These are phyloP conservation scores for Catocala fraxini DNA, from an alignment of 2,888 invertebrate species.

Conservation along the genomic window DNA sequence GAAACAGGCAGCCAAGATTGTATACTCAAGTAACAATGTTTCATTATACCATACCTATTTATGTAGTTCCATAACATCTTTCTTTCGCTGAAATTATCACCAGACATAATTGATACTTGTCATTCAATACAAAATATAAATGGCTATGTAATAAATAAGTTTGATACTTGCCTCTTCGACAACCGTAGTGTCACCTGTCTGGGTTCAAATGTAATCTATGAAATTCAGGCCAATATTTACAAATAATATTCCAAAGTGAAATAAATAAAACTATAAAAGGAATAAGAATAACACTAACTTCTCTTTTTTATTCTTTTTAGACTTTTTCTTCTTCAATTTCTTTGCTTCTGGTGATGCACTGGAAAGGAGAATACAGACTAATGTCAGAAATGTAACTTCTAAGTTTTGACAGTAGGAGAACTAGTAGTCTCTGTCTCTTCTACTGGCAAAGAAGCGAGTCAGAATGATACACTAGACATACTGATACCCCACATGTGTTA, in stretches of 20 bases:
- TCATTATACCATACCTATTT: conserved; percentile 72
- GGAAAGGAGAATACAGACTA: conserved; percentile 52
- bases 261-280: conserved; percentile 27
- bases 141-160: conserved; percentile 26
- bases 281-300: conserved; percentile 85
- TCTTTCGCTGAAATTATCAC: conserved; percentile 80
- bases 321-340: conserved; percentile 93
- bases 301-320: conserved; percentile 92
- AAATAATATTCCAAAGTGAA: conserved; percentile 43
- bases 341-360: conserved; percentile 92
- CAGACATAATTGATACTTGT: conserved; percentile 45
- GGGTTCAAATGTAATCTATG: conserved; percentile 72
- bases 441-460: too few species aligned
- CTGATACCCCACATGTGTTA: too few species aligned
- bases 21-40: neutral
- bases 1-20: neutral
- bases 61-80: conserved; percentile 79
- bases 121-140: conserved; percentile 24
- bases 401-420: too few species aligned
- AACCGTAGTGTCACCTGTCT: conserved; percentile 81
- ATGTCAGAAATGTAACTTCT: neutral
- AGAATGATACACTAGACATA: too few species aligned
- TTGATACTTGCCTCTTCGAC: conserved; percentile 79
- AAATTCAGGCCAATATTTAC: conserved; percentile 57
- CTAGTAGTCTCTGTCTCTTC: too few species aligned